A percentile compares a stretch with the other conserved stretches of the same genome.
Evolutionary conservation across 2,113 vertebrate genomes (phyloP).

Genomic region (Amblyornis subalaris): DNA sequence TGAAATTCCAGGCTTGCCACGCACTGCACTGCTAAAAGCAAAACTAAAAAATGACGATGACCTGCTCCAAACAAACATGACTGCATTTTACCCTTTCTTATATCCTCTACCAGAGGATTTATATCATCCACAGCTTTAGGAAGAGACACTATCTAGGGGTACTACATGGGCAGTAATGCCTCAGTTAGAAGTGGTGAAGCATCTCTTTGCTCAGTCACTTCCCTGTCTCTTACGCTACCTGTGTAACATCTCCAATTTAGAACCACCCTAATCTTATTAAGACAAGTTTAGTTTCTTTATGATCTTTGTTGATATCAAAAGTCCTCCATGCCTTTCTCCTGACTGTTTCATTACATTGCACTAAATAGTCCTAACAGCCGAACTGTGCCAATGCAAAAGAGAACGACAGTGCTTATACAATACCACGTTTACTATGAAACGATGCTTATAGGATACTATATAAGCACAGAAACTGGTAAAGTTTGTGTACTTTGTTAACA

Average conservation of each 20-base stretch:
- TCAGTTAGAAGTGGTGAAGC: background rate
- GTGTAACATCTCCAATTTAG: background rate
- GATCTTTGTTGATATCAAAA: background rate
- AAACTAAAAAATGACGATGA: background rate
- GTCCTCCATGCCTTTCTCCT: background rate
- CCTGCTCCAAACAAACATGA: background rate
- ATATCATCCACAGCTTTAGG: background rate
- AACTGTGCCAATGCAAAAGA: background rate
- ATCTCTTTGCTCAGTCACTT: background rate
- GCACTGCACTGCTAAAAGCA: background rate
- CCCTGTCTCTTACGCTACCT: background rate
- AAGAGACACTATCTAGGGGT: background rate
- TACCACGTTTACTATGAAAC: background rate
- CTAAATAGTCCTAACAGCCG: background rate
- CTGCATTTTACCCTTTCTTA: background rate
- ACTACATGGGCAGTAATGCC: background rate
- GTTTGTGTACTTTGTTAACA: background rate
- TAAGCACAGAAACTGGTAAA: background rate
- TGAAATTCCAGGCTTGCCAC: background rate
- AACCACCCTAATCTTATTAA: background rate
- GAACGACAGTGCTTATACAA: background rate
- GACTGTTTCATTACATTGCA: background rate
- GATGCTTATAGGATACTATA: background rate
- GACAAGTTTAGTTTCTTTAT: background rate
- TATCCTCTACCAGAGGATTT: background rate